These are phyloP conservation scores for Argynnis bischoffii DNA, from an alignment of 2,888 invertebrate species.

Conservation along the genomic window DNA sequence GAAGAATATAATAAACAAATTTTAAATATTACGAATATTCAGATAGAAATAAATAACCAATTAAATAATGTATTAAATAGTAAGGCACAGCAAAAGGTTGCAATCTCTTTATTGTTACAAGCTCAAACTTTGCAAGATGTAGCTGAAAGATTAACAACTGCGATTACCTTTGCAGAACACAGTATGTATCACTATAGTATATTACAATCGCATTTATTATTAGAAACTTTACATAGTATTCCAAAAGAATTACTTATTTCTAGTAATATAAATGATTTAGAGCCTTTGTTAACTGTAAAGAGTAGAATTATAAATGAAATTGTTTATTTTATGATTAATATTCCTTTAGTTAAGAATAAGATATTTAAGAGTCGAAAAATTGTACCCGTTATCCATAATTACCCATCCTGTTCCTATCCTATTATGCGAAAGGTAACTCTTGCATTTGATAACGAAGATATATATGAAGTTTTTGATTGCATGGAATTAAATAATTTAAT, in stretches of 20 bases:
- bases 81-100: slow-evolving; percentile 24
- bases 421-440: background rate
- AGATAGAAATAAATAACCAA: slow-evolving; percentile 18
- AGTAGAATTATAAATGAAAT: slow-evolving; percentile 19
- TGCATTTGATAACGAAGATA: background rate
- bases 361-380: background rate
- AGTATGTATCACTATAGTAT: background rate
- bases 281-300: background rate
- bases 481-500: background rate
- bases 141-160: background rate
- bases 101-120: slow-evolving; percentile 31
- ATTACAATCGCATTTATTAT: background rate
- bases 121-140: slow-evolving; percentile 19
- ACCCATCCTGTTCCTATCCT: background rate
- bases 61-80: background rate
- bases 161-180: slow-evolving; percentile 1
- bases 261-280: background rate
- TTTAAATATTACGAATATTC: slow-evolving; percentile 23
- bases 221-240: background rate
- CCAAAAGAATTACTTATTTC: background rate
- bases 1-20: slow-evolving; percentile 34
- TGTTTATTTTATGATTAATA: slow-evolving; percentile 26
- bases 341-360: background rate
- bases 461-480: too few relatives aligned
- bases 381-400: background rate